phyloP scores from a whole-genome alignment of 2,797 vertebrate species.

The Phataginus tetradactyla region DNA sequence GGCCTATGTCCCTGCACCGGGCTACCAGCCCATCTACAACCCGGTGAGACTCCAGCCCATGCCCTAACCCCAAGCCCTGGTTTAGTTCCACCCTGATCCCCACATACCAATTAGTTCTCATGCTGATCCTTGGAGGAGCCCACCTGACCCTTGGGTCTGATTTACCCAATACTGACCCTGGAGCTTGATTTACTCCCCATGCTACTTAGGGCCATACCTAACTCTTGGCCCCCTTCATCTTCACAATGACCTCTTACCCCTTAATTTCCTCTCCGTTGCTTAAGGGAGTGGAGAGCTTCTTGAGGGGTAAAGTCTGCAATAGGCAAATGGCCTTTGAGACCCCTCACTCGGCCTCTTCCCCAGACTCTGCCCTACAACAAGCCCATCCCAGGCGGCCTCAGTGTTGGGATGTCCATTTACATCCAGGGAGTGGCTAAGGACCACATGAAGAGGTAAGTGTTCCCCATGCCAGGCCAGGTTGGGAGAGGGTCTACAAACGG shows the following conservation, averaged over 20 bases:
- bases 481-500: accelerated
- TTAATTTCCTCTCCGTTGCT: background rate
- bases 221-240: background rate
- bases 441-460: conserved; percentile 86
- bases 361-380: conserved; percentile 89
- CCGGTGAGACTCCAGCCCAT: conserved; percentile 87
- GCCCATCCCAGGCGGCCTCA: conserved; percentile 89
- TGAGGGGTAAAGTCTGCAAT: background rate
- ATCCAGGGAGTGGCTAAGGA: conserved; percentile 88
- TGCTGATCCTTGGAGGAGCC: background rate
- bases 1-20: conserved; percentile 89
- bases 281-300: background rate
- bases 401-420: conserved; percentile 87
- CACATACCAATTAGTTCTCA: background rate
- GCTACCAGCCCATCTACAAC: conserved; percentile 90
- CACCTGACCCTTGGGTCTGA: background rate
- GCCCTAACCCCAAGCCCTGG: background rate
- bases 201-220: background rate
- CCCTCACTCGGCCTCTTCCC: background rate
- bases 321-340: background rate
- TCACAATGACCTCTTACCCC: background rate
- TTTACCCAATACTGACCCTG: background rate
- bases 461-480: accelerated
- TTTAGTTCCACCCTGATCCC: background rate
- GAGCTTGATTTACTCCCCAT: background rate